These are phyloP conservation scores for Atta colombica DNA, from an alignment of 1,140 invertebrate species.

Conservation along the genomic window DNA sequence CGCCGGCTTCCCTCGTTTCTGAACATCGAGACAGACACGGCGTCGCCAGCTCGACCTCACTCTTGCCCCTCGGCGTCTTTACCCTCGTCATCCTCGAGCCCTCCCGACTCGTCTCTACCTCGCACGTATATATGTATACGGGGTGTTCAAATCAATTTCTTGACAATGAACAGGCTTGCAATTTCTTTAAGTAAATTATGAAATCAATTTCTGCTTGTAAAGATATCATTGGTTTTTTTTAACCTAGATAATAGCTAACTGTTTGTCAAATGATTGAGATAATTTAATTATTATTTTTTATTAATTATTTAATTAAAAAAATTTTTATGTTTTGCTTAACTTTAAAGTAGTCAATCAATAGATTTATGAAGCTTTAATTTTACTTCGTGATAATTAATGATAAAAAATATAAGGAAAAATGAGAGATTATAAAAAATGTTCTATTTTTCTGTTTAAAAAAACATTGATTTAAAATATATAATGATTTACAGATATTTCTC, in stretches of 20 bases:
- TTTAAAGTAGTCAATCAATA: background rate
- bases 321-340: background rate
- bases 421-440: background rate
- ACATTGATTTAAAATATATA: background rate
- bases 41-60: constrained; percentile 75
- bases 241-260: background rate
- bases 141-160: constrained; percentile 38
- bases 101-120: background rate
- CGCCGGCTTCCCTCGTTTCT: constrained; percentile 68
- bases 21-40: constrained; percentile 74
- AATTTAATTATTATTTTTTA: background rate
- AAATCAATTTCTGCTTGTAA: background rate
- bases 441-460: background rate
- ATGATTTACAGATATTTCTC: background rate
- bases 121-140: constrained; percentile 12
- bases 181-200: background rate
- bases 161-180: background rate
- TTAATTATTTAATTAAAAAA: background rate
- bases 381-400: background rate
- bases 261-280: background rate
- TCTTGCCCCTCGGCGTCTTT: constrained; percentile 29
- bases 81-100: constrained; percentile 23
- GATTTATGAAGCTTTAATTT: constrained; percentile 6
- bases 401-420: constrained; percentile 15
- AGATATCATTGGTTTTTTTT: background rate